These are phyloP conservation scores for Echinometra lucunter DNA, from an alignment of 53 echinoderm and acorn worm genomes.

Conservation along the genomic window DNA sequence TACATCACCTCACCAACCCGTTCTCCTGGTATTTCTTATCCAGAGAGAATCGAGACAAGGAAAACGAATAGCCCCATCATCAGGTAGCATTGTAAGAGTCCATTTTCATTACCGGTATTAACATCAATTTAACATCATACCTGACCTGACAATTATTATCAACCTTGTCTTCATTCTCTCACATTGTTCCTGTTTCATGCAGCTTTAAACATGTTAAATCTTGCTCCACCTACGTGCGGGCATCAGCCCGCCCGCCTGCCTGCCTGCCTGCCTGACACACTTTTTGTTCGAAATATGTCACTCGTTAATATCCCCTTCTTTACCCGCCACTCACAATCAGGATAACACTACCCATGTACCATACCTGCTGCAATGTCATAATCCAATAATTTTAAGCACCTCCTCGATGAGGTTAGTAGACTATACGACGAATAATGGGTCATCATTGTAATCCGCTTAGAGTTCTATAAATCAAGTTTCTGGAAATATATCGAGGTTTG, in stretches of 20 bases:
- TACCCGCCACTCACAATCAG: background rate
- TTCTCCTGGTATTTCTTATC: background rate
- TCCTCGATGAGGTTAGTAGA: background rate
- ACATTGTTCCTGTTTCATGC: background rate
- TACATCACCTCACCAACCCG: background rate
- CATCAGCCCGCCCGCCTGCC: background rate
- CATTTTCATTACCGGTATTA: slow-evolving; percentile 51
- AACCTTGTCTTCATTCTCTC: background rate
- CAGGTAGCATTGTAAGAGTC: slow-evolving; percentile 23
- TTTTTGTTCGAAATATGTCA: slow-evolving; percentile 52
- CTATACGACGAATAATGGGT: background rate
- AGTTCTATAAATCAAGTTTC: background rate
- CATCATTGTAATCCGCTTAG: slow-evolving; percentile 36
- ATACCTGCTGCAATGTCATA: background rate
- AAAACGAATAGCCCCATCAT: background rate
- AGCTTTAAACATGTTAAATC: slow-evolving; percentile 9
- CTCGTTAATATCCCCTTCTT: slow-evolving; percentile 21
- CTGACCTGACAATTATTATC: slow-evolving; percentile 46
- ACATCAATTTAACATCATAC: slow-evolving; percentile 16
- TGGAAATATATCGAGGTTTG: background rate
- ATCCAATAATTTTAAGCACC: slow-evolving; percentile 9
- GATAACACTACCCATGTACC: too few species aligned
- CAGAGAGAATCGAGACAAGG: background rate
- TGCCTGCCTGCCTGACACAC: background rate
- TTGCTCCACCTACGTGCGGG: too few species aligned